Conservation (phyloP, 2,888 invertebrate species). For the Hydroisotoma schaefferi region DNA sequence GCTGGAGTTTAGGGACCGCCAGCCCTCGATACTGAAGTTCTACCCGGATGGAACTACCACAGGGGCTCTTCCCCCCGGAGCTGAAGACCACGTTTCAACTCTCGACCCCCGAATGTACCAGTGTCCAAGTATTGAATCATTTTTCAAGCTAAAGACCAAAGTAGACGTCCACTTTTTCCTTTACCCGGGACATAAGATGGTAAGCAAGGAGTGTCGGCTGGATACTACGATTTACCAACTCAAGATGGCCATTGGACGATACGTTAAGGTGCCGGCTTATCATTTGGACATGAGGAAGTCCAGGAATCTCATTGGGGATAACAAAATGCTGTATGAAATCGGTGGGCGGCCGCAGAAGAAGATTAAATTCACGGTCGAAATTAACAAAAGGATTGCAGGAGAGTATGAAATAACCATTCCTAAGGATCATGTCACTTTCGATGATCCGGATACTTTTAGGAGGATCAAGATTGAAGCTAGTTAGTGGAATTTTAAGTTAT, state of each 20-base stretch:
- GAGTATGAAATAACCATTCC: constrained; percentile 32
- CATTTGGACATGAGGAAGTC: constrained; percentile 38
- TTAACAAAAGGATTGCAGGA: constrained; percentile 35
- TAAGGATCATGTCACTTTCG: constrained; percentile 17
- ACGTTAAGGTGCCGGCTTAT: constrained; percentile 41
- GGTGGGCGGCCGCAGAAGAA: constrained; percentile 33
- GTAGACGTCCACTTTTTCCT: constrained; percentile 37
- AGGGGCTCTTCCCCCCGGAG: constrained; percentile 14
- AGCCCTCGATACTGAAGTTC: constrained; percentile 2
- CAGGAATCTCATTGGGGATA: constrained; percentile 38
- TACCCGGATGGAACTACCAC: constrained; percentile 1
- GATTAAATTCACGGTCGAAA: constrained; percentile 40
- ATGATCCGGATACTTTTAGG: neutral
- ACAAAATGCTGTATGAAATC: constrained; percentile 34
- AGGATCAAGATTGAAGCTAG: neutral
- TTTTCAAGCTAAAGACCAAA: constrained; percentile 32
- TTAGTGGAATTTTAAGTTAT: neutral
- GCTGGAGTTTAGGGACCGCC: neutral
- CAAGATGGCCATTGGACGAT: constrained; percentile 34
- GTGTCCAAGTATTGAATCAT: constrained; percentile 44
- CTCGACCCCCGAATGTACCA: constrained; percentile 28
- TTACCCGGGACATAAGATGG: constrained; percentile 35
- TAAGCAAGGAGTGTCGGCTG: constrained; percentile 40
- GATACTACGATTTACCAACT: constrained; percentile 39
- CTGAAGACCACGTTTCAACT: constrained; percentile 8